A percentile compares a stretch with the other conserved stretches of the same genome.
Evolutionary conservation across 64 coral and sea anemone genomes (phyloP).

Genomic region (Actinia equina): DNA sequence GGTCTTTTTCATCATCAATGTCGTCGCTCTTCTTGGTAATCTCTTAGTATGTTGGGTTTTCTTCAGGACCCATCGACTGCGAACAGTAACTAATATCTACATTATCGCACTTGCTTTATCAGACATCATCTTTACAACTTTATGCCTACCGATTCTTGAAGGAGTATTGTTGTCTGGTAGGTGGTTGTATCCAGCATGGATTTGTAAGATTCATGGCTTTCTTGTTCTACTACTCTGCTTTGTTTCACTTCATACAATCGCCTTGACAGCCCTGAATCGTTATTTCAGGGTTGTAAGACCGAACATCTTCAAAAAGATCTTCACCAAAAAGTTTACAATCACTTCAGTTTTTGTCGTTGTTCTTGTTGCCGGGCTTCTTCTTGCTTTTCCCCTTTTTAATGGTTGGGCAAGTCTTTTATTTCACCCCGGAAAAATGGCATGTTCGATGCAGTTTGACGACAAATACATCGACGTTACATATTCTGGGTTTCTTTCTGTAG

Average conservation of each 20-base stretch:
- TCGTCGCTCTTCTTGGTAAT: constrained; percentile 32
- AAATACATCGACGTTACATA: constrained; percentile 22
- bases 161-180: constrained; percentile 23
- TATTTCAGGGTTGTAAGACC: constrained; percentile 38
- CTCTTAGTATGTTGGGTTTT: constrained; percentile 37
- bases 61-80: constrained; percentile 23
- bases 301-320: constrained; percentile 33
- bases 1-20: constrained; percentile 1
- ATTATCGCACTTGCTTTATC: constrained; percentile 37
- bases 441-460: constrained; percentile 33
- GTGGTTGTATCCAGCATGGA: constrained; percentile 2
- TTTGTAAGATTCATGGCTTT: constrained; percentile 44
- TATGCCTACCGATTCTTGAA: constrained; percentile 31
- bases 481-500: constrained; percentile 23
- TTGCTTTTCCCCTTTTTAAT: constrained; percentile 28
- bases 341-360: constrained; percentile 22
- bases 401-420: constrained; percentile 43
- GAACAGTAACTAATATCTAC: constrained; percentile 31
- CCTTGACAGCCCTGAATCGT: constrained; percentile 30
- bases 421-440: constrained; percentile 44
- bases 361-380: constrained; percentile 7
- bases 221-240: constrained; percentile 28
- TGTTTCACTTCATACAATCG: constrained; percentile 49
- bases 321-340: constrained; percentile 21
- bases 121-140: constrained; percentile 21